phyloP scores from a whole-genome alignment of 2,113 vertebrate species.

The Phaethornis superciliosus region DNA sequence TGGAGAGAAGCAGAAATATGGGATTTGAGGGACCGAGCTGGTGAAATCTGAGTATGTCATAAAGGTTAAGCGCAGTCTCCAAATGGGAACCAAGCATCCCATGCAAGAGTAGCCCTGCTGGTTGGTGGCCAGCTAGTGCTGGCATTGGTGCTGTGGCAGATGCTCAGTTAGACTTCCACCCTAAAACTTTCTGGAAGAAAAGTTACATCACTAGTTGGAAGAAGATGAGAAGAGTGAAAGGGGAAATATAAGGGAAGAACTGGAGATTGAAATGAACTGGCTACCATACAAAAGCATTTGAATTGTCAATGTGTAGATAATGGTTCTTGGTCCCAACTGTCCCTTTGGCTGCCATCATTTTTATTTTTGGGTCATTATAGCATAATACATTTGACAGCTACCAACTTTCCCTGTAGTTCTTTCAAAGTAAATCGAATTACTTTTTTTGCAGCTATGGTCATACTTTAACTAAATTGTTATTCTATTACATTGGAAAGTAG shows the following conservation, averaged over 20 bases:
- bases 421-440: neutral
- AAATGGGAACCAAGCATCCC: constrained; percentile 54
- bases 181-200: constrained; percentile 61
- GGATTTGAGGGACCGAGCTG: constrained; percentile 54
- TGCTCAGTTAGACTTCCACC: constrained; percentile 83
- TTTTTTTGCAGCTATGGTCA: neutral
- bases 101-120: constrained; percentile 53
- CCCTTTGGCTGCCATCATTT: constrained; percentile 6
- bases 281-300: neutral
- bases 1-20: constrained; percentile 40
- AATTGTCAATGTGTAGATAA: neutral
- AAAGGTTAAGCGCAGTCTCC: constrained; percentile 47
- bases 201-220: neutral
- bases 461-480: neutral
- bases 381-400: neutral
- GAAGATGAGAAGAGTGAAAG: neutral
- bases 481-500: neutral
- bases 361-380: constrained; percentile 28
- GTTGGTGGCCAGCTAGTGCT: constrained; percentile 23
- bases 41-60: constrained; percentile 49
- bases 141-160: constrained; percentile 77
- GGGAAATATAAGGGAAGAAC: neutral
- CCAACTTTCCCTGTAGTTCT: neutral
- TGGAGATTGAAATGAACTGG: neutral
- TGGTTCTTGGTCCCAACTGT: neutral